Evolutionary conservation across 1,140 invertebrate genomes (phyloP).

Genomic region (Monomorium pharaonis): DNA sequence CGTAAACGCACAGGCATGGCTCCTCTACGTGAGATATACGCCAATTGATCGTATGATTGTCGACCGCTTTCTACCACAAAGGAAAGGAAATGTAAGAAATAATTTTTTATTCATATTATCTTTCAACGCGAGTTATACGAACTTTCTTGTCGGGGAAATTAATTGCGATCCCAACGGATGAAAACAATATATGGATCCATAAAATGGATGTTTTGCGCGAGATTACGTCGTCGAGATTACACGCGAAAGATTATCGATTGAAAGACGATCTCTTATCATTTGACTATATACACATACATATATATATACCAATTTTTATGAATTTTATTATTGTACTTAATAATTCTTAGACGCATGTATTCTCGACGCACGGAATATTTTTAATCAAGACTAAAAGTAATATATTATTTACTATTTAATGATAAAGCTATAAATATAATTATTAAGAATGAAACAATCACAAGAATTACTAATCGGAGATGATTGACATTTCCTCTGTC

Average conservation of each 20-base stretch:
- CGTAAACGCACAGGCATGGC: conserved; percentile 37
- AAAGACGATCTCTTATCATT: neutral
- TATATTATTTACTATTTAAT: conserved; percentile 23
- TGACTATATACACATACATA: neutral
- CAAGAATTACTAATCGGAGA: conserved; percentile 32
- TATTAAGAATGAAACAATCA: conserved; percentile 72
- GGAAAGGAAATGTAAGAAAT: neutral
- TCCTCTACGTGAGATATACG: conserved; percentile 45
- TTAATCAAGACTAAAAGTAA: conserved; percentile 31
- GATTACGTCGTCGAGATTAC: conserved; percentile 47
- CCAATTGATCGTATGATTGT: conserved; percentile 68
- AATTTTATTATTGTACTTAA: neutral
- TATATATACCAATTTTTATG: conserved; percentile 3
- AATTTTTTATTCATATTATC: neutral
- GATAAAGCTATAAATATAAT: conserved; percentile 43
- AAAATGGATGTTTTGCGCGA: conserved; percentile 16
- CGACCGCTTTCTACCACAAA: neutral
- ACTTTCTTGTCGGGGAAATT: conserved; percentile 40
- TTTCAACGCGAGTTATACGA: neutral
- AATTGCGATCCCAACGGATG: conserved; percentile 27
- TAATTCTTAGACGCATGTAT: neutral
- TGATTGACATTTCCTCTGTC: conserved; percentile 6
- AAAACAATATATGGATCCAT: conserved; percentile 49
- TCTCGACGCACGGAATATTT: conserved; percentile 1
- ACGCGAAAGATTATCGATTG: conserved; percentile 3